These are phyloP conservation scores for Zaprionus camerounensis DNA, from an alignment of 1,140 invertebrate species.

Conservation along the genomic window DNA sequence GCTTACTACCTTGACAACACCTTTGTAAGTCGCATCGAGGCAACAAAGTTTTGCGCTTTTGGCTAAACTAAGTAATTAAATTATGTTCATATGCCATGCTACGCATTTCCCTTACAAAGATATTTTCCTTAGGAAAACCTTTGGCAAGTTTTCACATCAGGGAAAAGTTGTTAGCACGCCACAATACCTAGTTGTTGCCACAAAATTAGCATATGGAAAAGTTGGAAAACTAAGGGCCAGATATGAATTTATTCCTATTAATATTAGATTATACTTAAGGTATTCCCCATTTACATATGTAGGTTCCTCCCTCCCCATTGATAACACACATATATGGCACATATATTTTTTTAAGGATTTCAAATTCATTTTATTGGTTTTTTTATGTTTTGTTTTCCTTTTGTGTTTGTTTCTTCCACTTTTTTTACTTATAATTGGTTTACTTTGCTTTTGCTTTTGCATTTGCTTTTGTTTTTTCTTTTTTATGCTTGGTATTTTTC, in stretches of 20 bases:
- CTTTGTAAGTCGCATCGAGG: constrained; percentile 13
- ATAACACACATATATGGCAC: constrained; percentile 49
- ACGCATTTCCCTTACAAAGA: neutral
- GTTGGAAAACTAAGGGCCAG: neutral
- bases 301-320: constrained; percentile 21
- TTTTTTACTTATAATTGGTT: constrained; percentile 70
- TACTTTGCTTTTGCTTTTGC: constrained; percentile 55
- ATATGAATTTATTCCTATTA: neutral
- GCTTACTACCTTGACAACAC: constrained; percentile 37
- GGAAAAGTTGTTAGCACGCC: constrained; percentile 27
- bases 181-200: constrained; percentile 17
- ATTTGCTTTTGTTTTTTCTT: constrained; percentile 52
- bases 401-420: constrained; percentile 56
- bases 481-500: constrained; percentile 62
- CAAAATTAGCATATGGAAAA: constrained; percentile 18
- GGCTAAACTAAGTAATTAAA: constrained; percentile 38
- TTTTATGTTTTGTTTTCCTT: constrained; percentile 45
- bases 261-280: neutral
- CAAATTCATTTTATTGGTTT: constrained; percentile 82
- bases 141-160: constrained; percentile 24
- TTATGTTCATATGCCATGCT: constrained; percentile 24
- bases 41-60: constrained; percentile 24
- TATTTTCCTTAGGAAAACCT: constrained; percentile 11
- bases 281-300: neutral
- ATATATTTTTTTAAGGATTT: constrained; percentile 81